Conservation (phyloP, 2,888 invertebrate species). For the Philaethria dido region DNA sequence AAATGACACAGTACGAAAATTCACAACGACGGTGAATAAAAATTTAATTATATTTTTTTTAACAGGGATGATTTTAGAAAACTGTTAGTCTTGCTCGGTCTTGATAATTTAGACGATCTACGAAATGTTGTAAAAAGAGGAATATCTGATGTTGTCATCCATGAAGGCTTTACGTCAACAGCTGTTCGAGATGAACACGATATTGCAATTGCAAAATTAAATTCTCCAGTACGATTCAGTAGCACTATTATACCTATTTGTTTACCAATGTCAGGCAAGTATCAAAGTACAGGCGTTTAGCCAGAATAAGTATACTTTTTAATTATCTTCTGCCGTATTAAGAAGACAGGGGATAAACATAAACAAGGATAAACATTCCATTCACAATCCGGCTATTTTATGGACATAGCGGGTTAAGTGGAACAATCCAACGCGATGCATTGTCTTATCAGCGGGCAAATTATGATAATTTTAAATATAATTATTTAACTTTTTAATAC, state of each 20-base stretch:
- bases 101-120: slow-evolving; percentile 70
- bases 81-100: slow-evolving; percentile 73
- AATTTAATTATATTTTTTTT: not conserved
- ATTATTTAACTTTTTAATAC: too few species aligned
- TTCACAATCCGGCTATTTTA: too few species aligned
- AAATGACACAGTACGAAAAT: not conserved
- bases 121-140: slow-evolving; percentile 63
- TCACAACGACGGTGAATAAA: not conserved
- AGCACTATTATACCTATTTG: slow-evolving; percentile 79
- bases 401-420: too few species aligned
- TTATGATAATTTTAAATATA: too few species aligned
- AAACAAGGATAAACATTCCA: too few species aligned
- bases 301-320: not conserved
- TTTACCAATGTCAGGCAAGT: slow-evolving; percentile 75
- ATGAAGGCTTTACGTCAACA: slow-evolving; percentile 78
- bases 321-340: too few species aligned
- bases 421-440: too few species aligned
- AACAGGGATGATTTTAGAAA: slow-evolving; percentile 65
- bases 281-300: not conserved
- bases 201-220: slow-evolving; percentile 81
- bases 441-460: too few species aligned
- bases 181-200: slow-evolving; percentile 82
- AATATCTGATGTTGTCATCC: slow-evolving; percentile 69
- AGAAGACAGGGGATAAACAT: too few species aligned
- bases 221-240: slow-evolving; percentile 68